Evolutionary conservation across 2,888 invertebrate species (phyloP).

Genomic region (Panopea generosa): DNA sequence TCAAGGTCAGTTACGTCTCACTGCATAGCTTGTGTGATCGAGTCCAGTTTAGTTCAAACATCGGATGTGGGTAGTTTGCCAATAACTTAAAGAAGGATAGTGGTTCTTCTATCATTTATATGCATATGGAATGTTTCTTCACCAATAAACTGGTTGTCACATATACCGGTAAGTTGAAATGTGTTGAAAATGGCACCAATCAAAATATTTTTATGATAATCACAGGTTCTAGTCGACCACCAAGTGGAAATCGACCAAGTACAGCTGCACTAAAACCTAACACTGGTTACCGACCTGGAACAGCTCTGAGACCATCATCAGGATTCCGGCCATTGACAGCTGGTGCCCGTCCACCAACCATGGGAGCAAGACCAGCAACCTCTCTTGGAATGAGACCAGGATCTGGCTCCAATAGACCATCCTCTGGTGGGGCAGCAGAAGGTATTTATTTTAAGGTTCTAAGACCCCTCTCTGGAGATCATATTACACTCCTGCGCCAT

Average conservation of each 20-base stretch:
- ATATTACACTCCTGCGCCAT: background rate
- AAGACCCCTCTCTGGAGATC: too few species aligned
- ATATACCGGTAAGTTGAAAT: too few species aligned
- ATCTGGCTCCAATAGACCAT: conserved; percentile 32
- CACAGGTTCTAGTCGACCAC: conserved; percentile 58
- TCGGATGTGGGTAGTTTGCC: too few species aligned
- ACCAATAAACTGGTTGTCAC: too few species aligned
- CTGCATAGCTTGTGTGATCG: too few species aligned
- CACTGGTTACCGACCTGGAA: conserved; percentile 81
- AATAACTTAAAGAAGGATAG: too few species aligned
- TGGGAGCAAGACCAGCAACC: conserved; percentile 65
- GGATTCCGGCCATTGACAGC: conserved; percentile 76
- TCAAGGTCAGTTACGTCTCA: too few species aligned
- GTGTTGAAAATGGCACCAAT: too few species aligned
- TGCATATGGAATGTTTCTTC: too few species aligned
- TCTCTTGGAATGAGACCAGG: conserved; percentile 48
- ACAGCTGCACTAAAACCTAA: conserved; percentile 75
- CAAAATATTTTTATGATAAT: background rate
- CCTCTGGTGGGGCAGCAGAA: conserved; percentile 1
- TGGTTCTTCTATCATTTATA: too few species aligned
- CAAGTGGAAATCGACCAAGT: conserved; percentile 69
- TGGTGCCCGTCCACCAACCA: conserved; percentile 62
- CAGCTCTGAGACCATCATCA: conserved; percentile 78
- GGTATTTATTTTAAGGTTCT: conserved; percentile 2
- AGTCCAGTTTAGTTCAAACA: too few species aligned